Conservation (phyloP, 2,888 invertebrate genomes). For the Mycalesis mineus region DNA sequence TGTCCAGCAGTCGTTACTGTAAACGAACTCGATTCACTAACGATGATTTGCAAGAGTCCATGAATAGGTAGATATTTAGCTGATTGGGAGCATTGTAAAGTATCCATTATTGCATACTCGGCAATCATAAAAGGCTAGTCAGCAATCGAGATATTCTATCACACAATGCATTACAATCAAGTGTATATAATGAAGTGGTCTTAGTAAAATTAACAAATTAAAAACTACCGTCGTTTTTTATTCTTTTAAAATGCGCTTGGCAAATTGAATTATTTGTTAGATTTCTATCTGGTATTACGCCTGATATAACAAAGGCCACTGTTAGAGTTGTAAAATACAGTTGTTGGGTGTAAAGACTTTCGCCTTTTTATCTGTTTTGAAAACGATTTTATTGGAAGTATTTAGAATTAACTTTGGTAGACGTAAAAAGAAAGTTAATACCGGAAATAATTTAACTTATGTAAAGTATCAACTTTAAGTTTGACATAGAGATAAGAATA, state of each 20-base stretch:
- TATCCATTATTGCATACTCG: not conserved
- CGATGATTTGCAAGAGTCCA: not conserved
- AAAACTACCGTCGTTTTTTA: constrained; percentile 4
- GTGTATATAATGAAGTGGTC: not conserved
- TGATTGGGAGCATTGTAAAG: not conserved
- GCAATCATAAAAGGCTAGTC: constrained; percentile 1
- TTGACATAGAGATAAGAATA: no score
- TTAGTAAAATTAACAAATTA: constrained; percentile 1
- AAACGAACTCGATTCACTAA: not conserved
- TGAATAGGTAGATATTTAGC: constrained; percentile 1
- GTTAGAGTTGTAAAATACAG: not conserved
- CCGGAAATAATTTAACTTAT: no score
- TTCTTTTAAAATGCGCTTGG: not conserved
- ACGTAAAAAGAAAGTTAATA: no score
- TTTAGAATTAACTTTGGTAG: not conserved
- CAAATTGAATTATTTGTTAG: constrained; percentile 8
- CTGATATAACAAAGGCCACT: not conserved
- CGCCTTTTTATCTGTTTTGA: not conserved
- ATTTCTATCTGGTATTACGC: constrained; percentile 1
- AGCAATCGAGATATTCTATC: not conserved
- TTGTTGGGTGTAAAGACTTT: not conserved
- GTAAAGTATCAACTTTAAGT: no score
- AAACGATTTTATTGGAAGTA: not conserved
- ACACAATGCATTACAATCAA: not conserved
- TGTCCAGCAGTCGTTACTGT: not conserved